Evolutionary conservation across 1,140 invertebrate genomes (phyloP).

Genomic region (Ericerus pela): DNA sequence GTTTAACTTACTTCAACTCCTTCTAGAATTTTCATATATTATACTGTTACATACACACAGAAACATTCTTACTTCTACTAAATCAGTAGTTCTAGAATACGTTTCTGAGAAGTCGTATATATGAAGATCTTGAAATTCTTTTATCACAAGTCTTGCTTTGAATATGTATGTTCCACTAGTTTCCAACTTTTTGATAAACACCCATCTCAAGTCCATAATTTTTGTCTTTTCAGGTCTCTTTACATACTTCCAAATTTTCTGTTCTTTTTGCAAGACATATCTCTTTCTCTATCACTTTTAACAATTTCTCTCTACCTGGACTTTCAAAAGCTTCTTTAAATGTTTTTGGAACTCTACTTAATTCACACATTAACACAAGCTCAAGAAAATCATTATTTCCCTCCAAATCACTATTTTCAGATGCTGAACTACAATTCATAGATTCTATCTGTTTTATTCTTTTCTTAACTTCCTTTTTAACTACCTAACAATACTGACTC

Average conservation of each 20-base stretch:
- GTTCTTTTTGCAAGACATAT: conserved; percentile 26
- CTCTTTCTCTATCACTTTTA: conserved; percentile 29
- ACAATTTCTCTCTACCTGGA: conserved; percentile 22
- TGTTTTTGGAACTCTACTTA: no score
- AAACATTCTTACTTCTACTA: conserved; percentile 28
- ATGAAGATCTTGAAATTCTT: not conserved
- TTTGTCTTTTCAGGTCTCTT: no score
- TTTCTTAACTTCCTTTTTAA: no score
- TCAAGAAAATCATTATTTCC: no score
- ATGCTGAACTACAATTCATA: no score
- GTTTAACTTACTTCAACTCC: conserved; percentile 17
- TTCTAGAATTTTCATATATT: conserved; percentile 30
- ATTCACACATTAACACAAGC: no score
- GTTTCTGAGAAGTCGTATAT: conserved; percentile 30
- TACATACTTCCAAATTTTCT: conserved; percentile 29
- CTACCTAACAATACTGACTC: no score
- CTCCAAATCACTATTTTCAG: no score
- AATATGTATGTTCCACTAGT: conserved; percentile 22
- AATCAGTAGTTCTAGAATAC: conserved; percentile 27
- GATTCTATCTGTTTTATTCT: no score
- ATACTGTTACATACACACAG: conserved; percentile 28
- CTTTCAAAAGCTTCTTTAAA: not conserved
- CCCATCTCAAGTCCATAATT: no score
- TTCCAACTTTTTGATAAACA: conserved; percentile 29
- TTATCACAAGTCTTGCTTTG: conserved; percentile 18